Evolutionary conservation across 2,113 vertebrate genomes (phyloP).

Genomic region (Cavia aperea): DNA sequence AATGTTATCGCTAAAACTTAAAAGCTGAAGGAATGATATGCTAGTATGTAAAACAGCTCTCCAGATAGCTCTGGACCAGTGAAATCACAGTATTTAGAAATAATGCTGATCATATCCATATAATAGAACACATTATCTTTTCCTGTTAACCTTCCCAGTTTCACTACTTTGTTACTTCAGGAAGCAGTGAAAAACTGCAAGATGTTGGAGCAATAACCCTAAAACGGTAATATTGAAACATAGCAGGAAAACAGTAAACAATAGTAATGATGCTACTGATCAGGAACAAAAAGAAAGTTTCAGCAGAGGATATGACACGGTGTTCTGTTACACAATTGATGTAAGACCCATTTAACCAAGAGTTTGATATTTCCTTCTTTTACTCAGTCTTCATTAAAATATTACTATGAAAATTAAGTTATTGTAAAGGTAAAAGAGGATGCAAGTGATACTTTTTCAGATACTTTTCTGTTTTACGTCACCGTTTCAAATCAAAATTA

Average conservation of each 20-base stretch:
- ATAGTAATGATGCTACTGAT: neutral
- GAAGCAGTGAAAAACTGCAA: neutral
- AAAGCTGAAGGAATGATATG: neutral
- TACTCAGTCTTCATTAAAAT: neutral
- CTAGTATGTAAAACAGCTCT: neutral
- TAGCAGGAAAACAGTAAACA: too few relatives aligned
- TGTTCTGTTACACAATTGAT: slow-evolving; percentile 9
- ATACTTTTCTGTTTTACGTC: neutral
- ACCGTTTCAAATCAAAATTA: neutral
- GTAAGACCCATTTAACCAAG: neutral
- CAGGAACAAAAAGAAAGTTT: neutral
- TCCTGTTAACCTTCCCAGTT: neutral
- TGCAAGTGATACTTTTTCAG: neutral
- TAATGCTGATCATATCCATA: neutral
- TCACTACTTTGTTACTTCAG: neutral
- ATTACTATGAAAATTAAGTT: neutral
- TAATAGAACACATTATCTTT: neutral
- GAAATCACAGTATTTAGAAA: neutral
- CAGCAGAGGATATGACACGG: neutral
- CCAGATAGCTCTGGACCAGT: neutral
- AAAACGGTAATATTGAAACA: neutral
- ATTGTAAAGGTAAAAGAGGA: neutral
- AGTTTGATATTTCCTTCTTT: neutral
- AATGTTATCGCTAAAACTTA: neutral
- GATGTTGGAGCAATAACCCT: neutral